Percentiles rank a stretch among this genome's conserved stretches.
These are phyloP conservation scores for Chymomyza fuscimana DNA, from an alignment of 2,888 invertebrate species.

Conservation along the genomic window DNA sequence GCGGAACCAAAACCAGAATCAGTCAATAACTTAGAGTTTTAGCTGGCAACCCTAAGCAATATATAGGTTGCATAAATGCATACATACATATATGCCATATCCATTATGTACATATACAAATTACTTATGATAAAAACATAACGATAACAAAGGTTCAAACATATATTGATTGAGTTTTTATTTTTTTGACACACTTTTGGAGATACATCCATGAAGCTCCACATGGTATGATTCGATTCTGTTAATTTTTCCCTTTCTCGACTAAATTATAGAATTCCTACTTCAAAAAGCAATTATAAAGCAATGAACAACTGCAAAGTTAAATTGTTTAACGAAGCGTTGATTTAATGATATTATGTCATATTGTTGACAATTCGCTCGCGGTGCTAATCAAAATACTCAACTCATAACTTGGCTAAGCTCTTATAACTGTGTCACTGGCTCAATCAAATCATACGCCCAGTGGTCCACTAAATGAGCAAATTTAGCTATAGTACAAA, in stretches of 20 bases:
- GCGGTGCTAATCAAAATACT: conserved; percentile 70
- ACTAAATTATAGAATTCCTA: neutral
- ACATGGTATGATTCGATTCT: too few species aligned
- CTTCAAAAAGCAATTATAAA: conserved; percentile 3
- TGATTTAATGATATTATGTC: conserved; percentile 47
- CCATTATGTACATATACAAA: too few species aligned
- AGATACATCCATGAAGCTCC: too few species aligned
- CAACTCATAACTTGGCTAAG: conserved; percentile 44
- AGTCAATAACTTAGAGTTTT: neutral
- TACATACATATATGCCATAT: too few species aligned
- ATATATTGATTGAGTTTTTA: too few species aligned
- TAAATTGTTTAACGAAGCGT: conserved; percentile 68
- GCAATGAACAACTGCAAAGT: conserved; percentile 20
- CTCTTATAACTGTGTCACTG: conserved; percentile 67
- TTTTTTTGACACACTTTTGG: too few species aligned
- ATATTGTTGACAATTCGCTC: conserved; percentile 54
- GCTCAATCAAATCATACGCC: conserved; percentile 75
- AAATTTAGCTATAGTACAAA: conserved; percentile 44
- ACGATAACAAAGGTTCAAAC: too few species aligned
- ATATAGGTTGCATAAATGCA: neutral
- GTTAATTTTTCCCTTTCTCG: neutral
- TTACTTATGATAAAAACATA: too few species aligned
- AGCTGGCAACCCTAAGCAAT: neutral
- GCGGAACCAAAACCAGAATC: conserved; percentile 21
- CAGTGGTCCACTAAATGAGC: conserved; percentile 78